Evolutionary conservation across 2,797 vertebrate genomes (phyloP), one percentile per base, ranked within the genome.

Genomic region (Morus bassanus): DNA sequence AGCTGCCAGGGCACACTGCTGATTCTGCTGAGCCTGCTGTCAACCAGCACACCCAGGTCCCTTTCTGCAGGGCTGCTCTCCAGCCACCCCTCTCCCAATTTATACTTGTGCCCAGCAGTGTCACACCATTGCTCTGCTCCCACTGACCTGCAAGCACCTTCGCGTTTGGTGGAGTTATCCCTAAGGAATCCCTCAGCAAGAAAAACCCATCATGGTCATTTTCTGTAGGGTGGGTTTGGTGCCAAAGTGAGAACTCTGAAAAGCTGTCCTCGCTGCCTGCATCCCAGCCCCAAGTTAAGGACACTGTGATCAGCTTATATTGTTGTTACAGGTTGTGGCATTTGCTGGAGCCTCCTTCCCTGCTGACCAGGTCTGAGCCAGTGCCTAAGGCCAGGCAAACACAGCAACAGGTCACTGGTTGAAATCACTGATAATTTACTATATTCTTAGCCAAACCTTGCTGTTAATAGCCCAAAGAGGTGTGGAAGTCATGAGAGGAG

Each of bases 1-100:
- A 33, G 50, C 50, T 56, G 33, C 61, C 46, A 3, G 28, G 59
- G 4, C 46, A 27, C 24, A 1, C 48, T 28, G 24, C 23, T 64
- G 31, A 5, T 45, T 27, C 22, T 2, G 2, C 0, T 1, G 19
- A 28, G 16, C 35, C 63, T 11, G 2, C n/a, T 15, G 18, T 11
- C 19, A 5, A 30, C 18, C 79, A 85, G 28, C n/a, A 54, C 37
- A 12, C 31, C 43, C n/a, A 57, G 13, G 10, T 48, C 53, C 18
- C 9, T 39, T 57, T 48, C 53, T 18, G 17, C 41, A 33, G 53
- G n/a, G 28, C 11, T 68, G 45, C 7, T 70, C 64, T 59, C 7
- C 53, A 59, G 23, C n/a, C 43, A 7, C 39, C 19, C 50, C 25
- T 65, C 68, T 73, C n/a, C 41, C 41, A 22, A 1, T 51, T 50